These are phyloP conservation scores for Seira musarum DNA, from an alignment of 2,888 invertebrate genomes.

Conservation along the genomic window DNA sequence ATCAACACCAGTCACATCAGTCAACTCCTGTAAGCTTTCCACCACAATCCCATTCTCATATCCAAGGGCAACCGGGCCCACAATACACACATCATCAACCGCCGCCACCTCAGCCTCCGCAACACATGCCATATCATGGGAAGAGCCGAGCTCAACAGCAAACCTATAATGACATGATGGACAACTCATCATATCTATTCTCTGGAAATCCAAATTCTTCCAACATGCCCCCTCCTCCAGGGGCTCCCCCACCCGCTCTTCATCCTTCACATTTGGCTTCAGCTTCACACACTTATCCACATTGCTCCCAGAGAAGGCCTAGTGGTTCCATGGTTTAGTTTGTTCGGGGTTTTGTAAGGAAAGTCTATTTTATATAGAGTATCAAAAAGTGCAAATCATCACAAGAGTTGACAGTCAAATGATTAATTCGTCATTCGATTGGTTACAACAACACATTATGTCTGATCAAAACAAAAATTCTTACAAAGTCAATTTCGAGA, in stretches of 20 bases:
- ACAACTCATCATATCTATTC: conserved; percentile 60
- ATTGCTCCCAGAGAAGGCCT: conserved; percentile 58
- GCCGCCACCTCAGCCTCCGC: conserved; percentile 33
- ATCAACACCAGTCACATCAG: conserved; percentile 18
- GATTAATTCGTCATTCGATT: no score
- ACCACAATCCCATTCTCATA: conserved; percentile 41
- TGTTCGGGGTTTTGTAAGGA: not conserved
- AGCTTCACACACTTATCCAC: conserved; percentile 53
- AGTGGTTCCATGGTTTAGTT: conserved; percentile 56
- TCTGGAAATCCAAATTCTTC: conserved; percentile 58
- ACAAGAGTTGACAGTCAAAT: not conserved
- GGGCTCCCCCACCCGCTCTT: not conserved
- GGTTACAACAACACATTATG: no score
- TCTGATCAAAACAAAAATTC: no score
- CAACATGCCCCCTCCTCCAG: conserved; percentile 43
- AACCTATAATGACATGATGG: conserved; percentile 57
- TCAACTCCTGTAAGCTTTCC: conserved; percentile 19
- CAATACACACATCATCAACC: conserved; percentile 41
- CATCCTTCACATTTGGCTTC: conserved; percentile 49
- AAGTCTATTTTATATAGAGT: not conserved
- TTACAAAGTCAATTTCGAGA: no score
- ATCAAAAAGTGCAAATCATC: not conserved
- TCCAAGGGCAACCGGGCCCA: conserved; percentile 51
- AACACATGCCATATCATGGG: conserved; percentile 57
- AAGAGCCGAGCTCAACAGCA: conserved; percentile 58